phyloP scores from a whole-genome alignment of 1,140 invertebrate genomes.

The Cyclargus thomasi region DNA sequence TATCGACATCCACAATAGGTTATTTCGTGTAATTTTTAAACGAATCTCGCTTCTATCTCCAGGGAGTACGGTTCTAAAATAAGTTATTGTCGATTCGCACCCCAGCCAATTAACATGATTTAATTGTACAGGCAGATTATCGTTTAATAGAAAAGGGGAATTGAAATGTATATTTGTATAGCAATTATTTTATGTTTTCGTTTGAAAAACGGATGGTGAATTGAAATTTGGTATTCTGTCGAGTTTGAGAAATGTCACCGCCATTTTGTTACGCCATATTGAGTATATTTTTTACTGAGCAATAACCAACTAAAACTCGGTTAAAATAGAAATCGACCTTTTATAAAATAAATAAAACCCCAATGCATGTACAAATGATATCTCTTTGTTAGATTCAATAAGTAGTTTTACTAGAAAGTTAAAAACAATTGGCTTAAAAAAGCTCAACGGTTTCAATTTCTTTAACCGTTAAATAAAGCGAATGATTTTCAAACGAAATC shows the following conservation, averaged over 20 bases:
- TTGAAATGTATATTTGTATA: slow-evolving; percentile 14
- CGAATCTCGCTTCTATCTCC: slow-evolving; percentile 29
- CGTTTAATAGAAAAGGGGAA: slow-evolving; percentile 32
- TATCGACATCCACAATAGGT: background rate
- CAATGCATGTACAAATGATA: no score
- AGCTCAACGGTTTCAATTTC: no score
- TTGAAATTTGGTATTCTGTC: background rate
- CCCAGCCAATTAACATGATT: slow-evolving; percentile 66
- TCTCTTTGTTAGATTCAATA: no score
- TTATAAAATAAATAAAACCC: no score
- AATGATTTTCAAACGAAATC: background rate
- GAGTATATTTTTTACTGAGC: no score
- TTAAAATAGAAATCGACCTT: no score
- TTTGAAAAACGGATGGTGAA: background rate
- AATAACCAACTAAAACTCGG: no score
- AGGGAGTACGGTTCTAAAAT: background rate
- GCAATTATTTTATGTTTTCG: slow-evolving; percentile 9
- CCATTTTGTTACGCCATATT: background rate
- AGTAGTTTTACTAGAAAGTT: no score
- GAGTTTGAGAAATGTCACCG: background rate
- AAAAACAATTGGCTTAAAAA: no score
- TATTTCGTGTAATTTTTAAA: slow-evolving; percentile 48
- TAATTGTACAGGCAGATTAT: slow-evolving; percentile 65
- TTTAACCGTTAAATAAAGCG: no score
- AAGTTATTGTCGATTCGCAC: slow-evolving; percentile 18